phyloP scores from a whole-genome alignment of 35 echinoderm and acorn worm species.

The Heliocidaris tuberculata region DNA sequence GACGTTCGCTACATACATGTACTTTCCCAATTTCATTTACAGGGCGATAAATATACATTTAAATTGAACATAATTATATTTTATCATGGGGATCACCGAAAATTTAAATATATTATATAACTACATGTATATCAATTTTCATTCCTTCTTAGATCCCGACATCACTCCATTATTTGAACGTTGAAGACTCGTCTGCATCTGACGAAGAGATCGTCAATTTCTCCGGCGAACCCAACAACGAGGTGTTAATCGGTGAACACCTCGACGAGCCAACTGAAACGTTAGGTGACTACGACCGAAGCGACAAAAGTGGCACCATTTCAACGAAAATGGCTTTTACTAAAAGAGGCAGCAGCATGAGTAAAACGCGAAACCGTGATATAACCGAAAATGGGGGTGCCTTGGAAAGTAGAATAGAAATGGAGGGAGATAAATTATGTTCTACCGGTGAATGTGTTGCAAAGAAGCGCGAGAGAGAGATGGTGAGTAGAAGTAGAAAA shows the following conservation, averaged over 20 bases:
- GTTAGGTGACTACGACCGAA: conserved; percentile 35
- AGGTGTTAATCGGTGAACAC: conserved; percentile 16
- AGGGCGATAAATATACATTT: too few species aligned
- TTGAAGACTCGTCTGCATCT: not conserved
- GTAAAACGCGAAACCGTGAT: not conserved
- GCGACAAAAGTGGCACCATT: not conserved
- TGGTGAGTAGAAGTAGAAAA: not conserved
- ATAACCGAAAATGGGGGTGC: not conserved
- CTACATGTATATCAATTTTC: not conserved
- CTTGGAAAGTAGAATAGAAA: not conserved
- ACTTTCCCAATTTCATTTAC: too few species aligned
- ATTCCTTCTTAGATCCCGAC: conserved; percentile 10
- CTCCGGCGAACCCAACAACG: not conserved
- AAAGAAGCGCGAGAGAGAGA: not conserved
- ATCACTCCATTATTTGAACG: conserved; percentile 38
- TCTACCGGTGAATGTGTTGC: not conserved
- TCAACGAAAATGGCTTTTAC: not conserved
- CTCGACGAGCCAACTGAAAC: not conserved
- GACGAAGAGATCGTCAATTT: not conserved
- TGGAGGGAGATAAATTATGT: not conserved
- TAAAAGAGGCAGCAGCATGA: not conserved
- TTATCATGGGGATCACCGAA: too few species aligned
- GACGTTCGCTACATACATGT: too few species aligned
- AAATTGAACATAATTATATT: too few species aligned
- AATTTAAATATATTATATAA: too few species aligned